Percentiles rank a stretch among this genome's conserved stretches.
phyloP scores from a whole-genome alignment of 2,113 vertebrate species.

The Chroicocephalus ridibundus region DNA sequence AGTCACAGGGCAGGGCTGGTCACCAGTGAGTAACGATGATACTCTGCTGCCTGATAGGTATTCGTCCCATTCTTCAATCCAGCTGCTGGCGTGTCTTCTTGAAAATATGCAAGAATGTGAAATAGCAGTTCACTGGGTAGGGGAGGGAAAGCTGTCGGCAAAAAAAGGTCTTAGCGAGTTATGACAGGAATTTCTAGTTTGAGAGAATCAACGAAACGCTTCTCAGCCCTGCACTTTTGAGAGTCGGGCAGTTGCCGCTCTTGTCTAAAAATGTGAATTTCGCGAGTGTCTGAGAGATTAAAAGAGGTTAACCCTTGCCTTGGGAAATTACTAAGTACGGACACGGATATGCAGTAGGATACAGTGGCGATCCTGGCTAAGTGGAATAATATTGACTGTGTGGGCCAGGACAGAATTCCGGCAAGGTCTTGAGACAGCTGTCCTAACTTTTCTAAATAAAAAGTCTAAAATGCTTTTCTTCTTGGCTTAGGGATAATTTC shows the following conservation, averaged over 20 bases:
- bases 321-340: not conserved
- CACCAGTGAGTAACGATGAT: not conserved
- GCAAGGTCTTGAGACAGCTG: not conserved
- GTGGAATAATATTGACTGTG: not conserved
- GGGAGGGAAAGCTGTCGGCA: not conserved
- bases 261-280: not conserved
- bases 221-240: not conserved
- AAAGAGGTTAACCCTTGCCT: not conserved
- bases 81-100: not conserved
- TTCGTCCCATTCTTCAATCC: slow-evolving; percentile 16
- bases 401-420: not conserved
- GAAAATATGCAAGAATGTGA: slow-evolving; percentile 48
- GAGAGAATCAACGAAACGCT: not conserved
- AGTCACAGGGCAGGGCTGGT: not conserved
- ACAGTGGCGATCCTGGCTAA: not conserved
- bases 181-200: slow-evolving; percentile 47
- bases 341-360: not conserved
- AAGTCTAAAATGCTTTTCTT: not conserved
- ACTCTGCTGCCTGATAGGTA: slow-evolving; percentile 12
- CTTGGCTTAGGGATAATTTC: not conserved
- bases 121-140: not conserved
- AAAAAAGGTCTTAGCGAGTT: slow-evolving; percentile 29
- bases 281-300: not conserved
- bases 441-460: not conserved
- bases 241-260: slow-evolving; percentile 7